A percentile compares a stretch with the other conserved stretches of the same genome.
These are phyloP conservation scores for Aleiodes alternator DNA, from an alignment of 2,888 invertebrate genomes.

Conservation along the genomic window DNA sequence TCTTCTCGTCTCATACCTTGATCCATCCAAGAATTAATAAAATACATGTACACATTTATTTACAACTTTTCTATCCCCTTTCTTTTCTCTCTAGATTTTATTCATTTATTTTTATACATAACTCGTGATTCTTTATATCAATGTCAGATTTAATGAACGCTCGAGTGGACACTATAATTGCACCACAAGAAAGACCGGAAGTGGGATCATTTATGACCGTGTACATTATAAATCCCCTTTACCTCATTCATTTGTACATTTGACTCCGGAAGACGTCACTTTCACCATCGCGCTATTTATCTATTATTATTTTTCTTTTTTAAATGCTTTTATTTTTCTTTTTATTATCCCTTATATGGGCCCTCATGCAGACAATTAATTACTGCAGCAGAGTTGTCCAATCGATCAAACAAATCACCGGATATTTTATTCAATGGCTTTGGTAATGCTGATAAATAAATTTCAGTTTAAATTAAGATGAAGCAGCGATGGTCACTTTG, in stretches of 20 bases:
- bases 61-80: background rate
- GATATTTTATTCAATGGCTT: conserved; percentile 33
- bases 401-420: conserved; percentile 36
- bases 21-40: conserved; percentile 39
- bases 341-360: background rate
- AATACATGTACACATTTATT: conserved; percentile 38
- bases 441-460: conserved; percentile 36
- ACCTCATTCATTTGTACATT: conserved; percentile 15
- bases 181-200: conserved; percentile 44
- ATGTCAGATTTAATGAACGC: conserved; percentile 28
- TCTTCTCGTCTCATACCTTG: conserved; percentile 34
- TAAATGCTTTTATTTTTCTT: background rate
- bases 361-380: conserved; percentile 27
- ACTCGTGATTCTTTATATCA: conserved; percentile 29
- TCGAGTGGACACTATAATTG: conserved; percentile 38
- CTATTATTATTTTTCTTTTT: conserved; percentile 20
- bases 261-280: conserved; percentile 39
- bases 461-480: too few relatives aligned
- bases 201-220: conserved; percentile 35
- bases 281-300: conserved; percentile 40
- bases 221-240: conserved; percentile 38
- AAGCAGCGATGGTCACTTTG: conserved; percentile 13
- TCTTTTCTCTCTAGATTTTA: background rate
- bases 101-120: background rate
- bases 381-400: conserved; percentile 30